phyloP scores from a whole-genome alignment of 2,888 invertebrate species.

The Siphonodentalium dalli region DNA sequence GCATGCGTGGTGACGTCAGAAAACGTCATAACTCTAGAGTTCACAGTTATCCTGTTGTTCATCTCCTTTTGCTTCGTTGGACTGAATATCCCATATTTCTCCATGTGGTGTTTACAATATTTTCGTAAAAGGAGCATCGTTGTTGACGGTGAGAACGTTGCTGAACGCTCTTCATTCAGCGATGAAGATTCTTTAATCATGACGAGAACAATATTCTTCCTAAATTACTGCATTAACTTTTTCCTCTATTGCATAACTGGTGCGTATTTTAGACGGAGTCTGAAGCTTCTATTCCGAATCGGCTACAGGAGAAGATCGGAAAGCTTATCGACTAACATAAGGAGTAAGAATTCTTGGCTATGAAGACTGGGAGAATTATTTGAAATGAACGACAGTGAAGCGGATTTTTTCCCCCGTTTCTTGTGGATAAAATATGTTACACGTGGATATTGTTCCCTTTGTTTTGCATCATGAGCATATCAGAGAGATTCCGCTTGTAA shows the following conservation, averaged over 20 bases:
- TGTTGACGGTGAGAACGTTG: not conserved
- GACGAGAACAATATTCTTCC: slow-evolving; percentile 51
- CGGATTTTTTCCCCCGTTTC: no score
- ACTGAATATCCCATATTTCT: slow-evolving; percentile 58
- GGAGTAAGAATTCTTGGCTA: no score
- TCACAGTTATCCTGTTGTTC: slow-evolving; percentile 55
- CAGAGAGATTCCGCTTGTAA: no score
- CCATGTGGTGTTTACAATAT: slow-evolving; percentile 51
- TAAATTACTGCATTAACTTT: slow-evolving; percentile 59
- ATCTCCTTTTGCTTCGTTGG: slow-evolving; percentile 59
- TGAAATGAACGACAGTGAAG: no score
- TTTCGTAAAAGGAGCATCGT: slow-evolving; percentile 24
- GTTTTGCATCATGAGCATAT: no score
- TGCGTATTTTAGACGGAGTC: slow-evolving; percentile 52
- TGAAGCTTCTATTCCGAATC: slow-evolving; percentile 45
- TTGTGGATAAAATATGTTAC: no score
- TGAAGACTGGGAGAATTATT: no score
- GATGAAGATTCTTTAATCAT: slow-evolving; percentile 35
- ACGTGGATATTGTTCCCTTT: no score
- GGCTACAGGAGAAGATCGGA: no score
- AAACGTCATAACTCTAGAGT: slow-evolving; percentile 54
- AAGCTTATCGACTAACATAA: no score
- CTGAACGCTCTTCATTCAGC: not conserved
- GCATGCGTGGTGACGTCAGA: slow-evolving; percentile 45
- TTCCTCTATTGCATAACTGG: slow-evolving; percentile 58